phyloP scores from a whole-genome alignment of 2,113 vertebrate species.

The Tricholaema leucomelas region DNA sequence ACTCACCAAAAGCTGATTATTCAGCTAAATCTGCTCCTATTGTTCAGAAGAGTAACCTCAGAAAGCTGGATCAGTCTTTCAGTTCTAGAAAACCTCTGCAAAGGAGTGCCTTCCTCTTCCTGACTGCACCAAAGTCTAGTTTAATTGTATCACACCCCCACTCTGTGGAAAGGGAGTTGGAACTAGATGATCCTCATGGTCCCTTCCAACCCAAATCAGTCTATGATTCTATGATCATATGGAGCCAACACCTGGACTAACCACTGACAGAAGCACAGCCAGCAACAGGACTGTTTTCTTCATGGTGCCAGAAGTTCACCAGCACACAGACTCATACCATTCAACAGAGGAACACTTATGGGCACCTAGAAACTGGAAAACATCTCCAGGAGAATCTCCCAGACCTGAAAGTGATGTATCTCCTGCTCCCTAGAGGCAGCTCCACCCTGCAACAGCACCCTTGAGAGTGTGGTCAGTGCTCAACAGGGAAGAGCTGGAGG shows the following conservation, averaged over 20 bases:
- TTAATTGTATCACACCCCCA: neutral
- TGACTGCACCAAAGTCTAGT: neutral
- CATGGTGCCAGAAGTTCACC: neutral
- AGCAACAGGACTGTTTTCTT: neutral
- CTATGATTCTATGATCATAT: neutral
- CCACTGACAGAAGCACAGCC: neutral
- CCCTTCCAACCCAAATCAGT: too few species aligned
- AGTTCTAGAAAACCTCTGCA: neutral
- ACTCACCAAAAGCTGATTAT: neutral
- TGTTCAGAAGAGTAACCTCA: neutral
- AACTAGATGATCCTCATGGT: too few species aligned
- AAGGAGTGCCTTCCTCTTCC: neutral
- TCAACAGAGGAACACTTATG: neutral
- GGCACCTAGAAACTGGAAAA: neutral
- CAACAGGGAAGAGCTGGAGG: neutral
- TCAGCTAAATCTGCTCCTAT: neutral
- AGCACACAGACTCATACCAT: neutral
- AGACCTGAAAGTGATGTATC: accelerated
- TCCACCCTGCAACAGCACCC: neutral
- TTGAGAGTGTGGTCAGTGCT: accelerated
- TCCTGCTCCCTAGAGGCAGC: neutral
- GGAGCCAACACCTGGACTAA: neutral
- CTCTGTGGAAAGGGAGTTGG: too few species aligned
- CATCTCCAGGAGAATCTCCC: neutral
- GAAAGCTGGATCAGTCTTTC: neutral